These are phyloP conservation scores for Pseudomyrmex sp. DNA, from an alignment of 1,140 invertebrate species.

Conservation along the genomic window DNA sequence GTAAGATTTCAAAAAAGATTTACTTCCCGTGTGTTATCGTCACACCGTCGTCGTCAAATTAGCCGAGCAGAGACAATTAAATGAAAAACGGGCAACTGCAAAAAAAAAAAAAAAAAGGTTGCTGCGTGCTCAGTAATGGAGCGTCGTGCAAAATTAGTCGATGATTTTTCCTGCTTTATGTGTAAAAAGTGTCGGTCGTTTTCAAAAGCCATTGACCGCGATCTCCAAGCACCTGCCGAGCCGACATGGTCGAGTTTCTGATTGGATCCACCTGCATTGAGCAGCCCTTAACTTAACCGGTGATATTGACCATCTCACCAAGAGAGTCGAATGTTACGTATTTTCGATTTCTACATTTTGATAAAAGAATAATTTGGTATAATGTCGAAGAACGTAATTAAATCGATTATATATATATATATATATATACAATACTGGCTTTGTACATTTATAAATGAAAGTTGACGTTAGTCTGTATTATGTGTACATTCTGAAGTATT, in stretches of 20 bases:
- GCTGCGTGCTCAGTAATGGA: conserved; percentile 66
- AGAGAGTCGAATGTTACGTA: background rate
- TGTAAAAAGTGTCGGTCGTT: conserved; percentile 69
- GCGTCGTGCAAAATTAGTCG: conserved; percentile 71
- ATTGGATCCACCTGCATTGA: conserved; percentile 77
- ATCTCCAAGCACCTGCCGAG: conserved; percentile 71
- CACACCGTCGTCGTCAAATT: conserved; percentile 26
- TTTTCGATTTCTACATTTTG: background rate
- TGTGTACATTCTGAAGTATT: too few relatives aligned
- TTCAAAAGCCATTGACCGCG: conserved; percentile 65
- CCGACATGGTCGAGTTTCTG: conserved; percentile 67
- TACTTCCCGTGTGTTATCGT: background rate
- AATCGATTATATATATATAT: too few relatives aligned
- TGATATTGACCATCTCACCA: conserved; percentile 1
- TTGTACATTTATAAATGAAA: too few relatives aligned
- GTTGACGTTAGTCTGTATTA: too few relatives aligned
- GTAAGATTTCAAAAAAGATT: too few relatives aligned
- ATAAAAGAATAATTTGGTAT: too few relatives aligned
- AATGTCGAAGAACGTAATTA: too few relatives aligned
- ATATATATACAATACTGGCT: too few relatives aligned
- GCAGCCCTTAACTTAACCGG: background rate
- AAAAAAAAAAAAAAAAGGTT: conserved; percentile 39
- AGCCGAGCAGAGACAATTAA: conserved; percentile 58
- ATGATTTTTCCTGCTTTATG: conserved; percentile 68
- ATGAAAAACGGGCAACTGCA: conserved; percentile 34